Percentiles rank a stretch among this genome's conserved stretches.
These are phyloP conservation scores for Leptodactylus fuscus DNA, from an alignment of 2,113 vertebrate genomes.

Conservation along the genomic window DNA sequence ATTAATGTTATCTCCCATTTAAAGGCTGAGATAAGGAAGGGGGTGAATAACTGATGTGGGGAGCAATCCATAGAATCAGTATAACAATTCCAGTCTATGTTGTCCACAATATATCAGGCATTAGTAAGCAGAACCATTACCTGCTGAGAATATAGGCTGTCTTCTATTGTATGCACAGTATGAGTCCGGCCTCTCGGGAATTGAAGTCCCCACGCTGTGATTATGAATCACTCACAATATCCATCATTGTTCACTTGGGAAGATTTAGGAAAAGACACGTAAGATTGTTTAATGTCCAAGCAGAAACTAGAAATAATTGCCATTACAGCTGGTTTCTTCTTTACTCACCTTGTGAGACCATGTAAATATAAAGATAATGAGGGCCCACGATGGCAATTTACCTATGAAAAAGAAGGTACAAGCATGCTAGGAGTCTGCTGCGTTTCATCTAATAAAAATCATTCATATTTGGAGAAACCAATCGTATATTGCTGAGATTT, in stretches of 20 bases:
- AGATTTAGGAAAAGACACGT: conserved; percentile 7
- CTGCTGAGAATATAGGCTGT: conserved; percentile 22
- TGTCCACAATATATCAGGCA: conserved; percentile 36
- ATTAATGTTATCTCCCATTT: conserved; percentile 11
- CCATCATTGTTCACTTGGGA: conserved; percentile 32
- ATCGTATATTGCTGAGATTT: conserved; percentile 20
- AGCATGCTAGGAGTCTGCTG: neutral
- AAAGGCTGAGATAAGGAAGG: neutral
- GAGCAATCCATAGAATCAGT: neutral
- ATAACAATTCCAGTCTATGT: neutral
- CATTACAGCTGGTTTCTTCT: neutral
- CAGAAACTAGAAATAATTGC: conserved; percentile 21
- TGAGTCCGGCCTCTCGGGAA: conserved; percentile 28
- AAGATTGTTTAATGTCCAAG: conserved; percentile 11
- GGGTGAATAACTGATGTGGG: neutral
- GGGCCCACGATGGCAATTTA: conserved; percentile 38
- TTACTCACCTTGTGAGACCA: conserved; percentile 6
- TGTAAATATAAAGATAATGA: conserved; percentile 44
- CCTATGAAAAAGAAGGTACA: conserved; percentile 22
- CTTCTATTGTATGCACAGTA: conserved; percentile 20
- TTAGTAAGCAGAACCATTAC: conserved; percentile 27
- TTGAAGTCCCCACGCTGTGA: neutral
- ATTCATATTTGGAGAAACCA: neutral
- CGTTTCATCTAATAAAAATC: conserved; percentile 25
- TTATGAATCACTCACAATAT: conserved; percentile 29